Evolutionary conservation across 2,888 invertebrate species (phyloP).

Genomic region (Acanthosepion pharaonis): DNA sequence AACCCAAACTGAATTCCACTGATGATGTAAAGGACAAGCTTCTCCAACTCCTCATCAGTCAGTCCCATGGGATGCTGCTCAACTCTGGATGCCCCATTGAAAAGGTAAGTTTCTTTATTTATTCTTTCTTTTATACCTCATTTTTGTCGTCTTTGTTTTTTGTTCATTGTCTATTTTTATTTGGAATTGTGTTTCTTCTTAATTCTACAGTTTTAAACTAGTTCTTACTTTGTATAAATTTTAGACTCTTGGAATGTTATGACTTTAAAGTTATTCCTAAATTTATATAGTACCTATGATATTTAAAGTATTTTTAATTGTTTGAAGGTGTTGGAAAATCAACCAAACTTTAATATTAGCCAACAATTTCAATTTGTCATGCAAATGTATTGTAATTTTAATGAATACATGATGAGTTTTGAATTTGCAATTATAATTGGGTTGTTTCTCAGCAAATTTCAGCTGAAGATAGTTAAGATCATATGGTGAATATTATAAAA

Average conservation of each 20-base stretch:
- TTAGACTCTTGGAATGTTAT: not conserved
- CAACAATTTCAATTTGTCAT: too few species aligned
- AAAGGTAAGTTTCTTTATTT: conserved; percentile 65
- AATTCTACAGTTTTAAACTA: not conserved
- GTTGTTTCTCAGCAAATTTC: not conserved
- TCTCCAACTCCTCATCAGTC: conserved; percentile 87
- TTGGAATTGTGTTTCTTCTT: not conserved
- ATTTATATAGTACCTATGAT: too few species aligned
- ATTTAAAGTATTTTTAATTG: too few species aligned
- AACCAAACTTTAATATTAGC: not conserved
- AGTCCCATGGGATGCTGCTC: conserved; percentile 88
- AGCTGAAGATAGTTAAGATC: not conserved
- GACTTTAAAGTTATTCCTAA: not conserved
- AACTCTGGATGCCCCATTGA: conserved; percentile 94
- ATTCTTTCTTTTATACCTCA: not conserved
- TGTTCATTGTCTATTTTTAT: not conserved
- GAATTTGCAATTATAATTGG: not conserved
- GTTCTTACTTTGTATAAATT: too few species aligned
- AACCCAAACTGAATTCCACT: conserved; percentile 69
- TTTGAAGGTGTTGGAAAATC: not conserved
- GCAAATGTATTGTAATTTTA: not conserved
- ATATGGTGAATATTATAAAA: not conserved
- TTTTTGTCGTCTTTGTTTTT: not conserved
- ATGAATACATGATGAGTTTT: not conserved
- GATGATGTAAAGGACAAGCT: conserved; percentile 93